Evolutionary conservation across 2,888 invertebrate species (phyloP), one percentile per base, ranked within the genome.

Genomic region (Acanthosepion esculentum): DNA sequence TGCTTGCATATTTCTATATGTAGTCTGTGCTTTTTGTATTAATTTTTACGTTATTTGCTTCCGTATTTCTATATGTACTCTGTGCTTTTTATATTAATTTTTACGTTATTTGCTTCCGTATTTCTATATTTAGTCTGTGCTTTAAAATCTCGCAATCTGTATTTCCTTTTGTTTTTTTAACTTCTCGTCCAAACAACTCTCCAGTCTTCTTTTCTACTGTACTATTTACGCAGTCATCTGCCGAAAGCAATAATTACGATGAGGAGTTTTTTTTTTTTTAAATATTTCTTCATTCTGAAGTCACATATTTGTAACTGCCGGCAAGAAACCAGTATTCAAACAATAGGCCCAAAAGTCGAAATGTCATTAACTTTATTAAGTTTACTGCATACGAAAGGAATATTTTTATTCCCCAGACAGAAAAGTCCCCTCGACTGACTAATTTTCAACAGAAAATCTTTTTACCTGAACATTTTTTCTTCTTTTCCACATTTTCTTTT

Each of bases 321-420:
- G 78, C 29, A 7, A 78, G 78, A n/a, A 78, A 64, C 29, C 12
- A 10, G 78, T 12, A 18, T 10, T 78, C 78, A 78, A 78, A 78
- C 78, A 78, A 78, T n/a, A n/a, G 29, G 2, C 3, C 78, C n/a
- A 18, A 41, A 7, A 29, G 29, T n/a, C 10, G n/a, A 78, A 29
- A 78, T 78, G n/a, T 78, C 78, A 78, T 78, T n/a, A 78, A 78
- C 10, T n/a, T n/a, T n/a, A n/a, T n/a, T n/a, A n/a, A n/a, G 10
- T 29, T 29, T n/a, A 3, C 10, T 8, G n/a, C 78, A 78, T 78
- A 8, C n/a, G 78, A n/a, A 78, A n/a, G n/a, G 12, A 78, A n/a
- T 78, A 78, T 78, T 78, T 78, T 78, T 78, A 78, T 78, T n/a
- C n/a, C n/a, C 8, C 78, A 78, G n/a, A 78, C 78, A 78, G 78